These are phyloP conservation scores for Hirtodrosophila trivittata DNA, from an alignment of 2,888 invertebrate species.

Conservation along the genomic window DNA sequence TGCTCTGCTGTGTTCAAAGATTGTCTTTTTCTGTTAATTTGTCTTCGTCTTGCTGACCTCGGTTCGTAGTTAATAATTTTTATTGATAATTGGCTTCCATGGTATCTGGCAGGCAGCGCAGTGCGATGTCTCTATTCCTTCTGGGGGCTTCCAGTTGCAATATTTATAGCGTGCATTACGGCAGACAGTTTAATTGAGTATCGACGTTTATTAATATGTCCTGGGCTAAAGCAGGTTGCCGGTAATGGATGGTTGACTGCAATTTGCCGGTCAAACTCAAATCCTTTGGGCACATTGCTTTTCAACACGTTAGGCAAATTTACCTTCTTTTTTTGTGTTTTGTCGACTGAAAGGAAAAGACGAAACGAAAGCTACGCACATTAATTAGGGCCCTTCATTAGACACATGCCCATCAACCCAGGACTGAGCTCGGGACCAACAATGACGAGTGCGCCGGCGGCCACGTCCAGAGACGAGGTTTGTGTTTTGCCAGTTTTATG, in stretches of 20 bases:
- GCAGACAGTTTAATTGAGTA: conserved; percentile 77
- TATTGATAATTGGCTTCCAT: conserved; percentile 63
- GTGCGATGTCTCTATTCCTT: conserved; percentile 66
- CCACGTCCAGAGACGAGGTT: conserved; percentile 24
- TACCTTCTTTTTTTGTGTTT: conserved; percentile 14
- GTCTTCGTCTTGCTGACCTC: conserved; percentile 30
- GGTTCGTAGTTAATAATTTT: conserved; percentile 24
- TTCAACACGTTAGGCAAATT: conserved; percentile 72
- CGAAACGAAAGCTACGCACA: conserved; percentile 46
- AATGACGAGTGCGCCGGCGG: conserved; percentile 54
- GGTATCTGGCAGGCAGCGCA: conserved; percentile 15
- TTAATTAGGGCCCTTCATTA: conserved; percentile 80
- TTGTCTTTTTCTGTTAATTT: conserved; percentile 33
- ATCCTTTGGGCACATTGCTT: conserved; percentile 39
- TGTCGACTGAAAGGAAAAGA: conserved; percentile 7
- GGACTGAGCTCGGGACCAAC: conserved; percentile 8
- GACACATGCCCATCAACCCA: conserved; percentile 73
- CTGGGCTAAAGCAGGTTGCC: conserved; percentile 28
- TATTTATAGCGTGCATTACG: conserved; percentile 73
- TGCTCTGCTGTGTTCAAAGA: conserved; percentile 5
- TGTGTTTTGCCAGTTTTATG: conserved; percentile 59
- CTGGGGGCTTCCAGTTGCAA: conserved; percentile 20
- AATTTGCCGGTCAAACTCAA: conserved; percentile 8
- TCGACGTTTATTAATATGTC: conserved; percentile 77
- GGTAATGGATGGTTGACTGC: conserved; percentile 13